These are phyloP conservation scores for Coleophora flavipennella DNA, from an alignment of 2,888 invertebrate species.

Conservation along the genomic window DNA sequence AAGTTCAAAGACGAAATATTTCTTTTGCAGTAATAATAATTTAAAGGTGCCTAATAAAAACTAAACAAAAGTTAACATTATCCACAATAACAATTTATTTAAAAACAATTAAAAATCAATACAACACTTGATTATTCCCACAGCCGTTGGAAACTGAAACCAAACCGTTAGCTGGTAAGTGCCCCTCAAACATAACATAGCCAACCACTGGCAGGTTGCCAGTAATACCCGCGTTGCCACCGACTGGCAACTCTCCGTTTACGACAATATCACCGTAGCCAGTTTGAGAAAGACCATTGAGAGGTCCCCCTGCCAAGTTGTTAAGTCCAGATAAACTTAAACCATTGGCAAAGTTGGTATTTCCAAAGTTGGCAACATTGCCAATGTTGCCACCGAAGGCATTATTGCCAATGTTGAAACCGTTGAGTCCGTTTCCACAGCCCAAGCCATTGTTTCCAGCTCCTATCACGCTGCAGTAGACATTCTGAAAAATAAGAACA, in stretches of 20 bases:
- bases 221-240: slow-evolving; percentile 38
- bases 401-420: background rate
- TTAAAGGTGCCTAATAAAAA: background rate
- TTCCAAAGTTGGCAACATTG: too few species aligned
- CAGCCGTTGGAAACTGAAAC: slow-evolving; percentile 41
- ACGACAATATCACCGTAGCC: slow-evolving; percentile 43
- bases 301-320: slow-evolving; percentile 13
- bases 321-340: too few species aligned
- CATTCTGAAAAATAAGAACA: too few species aligned
- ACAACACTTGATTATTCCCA: slow-evolving; percentile 19
- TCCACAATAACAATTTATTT: background rate
- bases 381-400: too few species aligned
- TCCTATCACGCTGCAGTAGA: background rate
- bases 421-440: slow-evolving; percentile 9
- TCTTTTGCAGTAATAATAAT: background rate
- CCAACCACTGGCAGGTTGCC: slow-evolving; percentile 58
- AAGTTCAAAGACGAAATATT: too few species aligned
- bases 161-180: slow-evolving; percentile 47
- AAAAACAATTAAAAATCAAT: background rate
- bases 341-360: too few species aligned
- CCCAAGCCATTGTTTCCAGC: slow-evolving; percentile 4
- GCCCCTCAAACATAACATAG: slow-evolving; percentile 54
- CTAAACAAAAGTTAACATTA: background rate
- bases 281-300: slow-evolving; percentile 16
- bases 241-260: slow-evolving; percentile 43